phyloP scores from a whole-genome alignment of 2,797 vertebrate species.

The Danio choprae region DNA sequence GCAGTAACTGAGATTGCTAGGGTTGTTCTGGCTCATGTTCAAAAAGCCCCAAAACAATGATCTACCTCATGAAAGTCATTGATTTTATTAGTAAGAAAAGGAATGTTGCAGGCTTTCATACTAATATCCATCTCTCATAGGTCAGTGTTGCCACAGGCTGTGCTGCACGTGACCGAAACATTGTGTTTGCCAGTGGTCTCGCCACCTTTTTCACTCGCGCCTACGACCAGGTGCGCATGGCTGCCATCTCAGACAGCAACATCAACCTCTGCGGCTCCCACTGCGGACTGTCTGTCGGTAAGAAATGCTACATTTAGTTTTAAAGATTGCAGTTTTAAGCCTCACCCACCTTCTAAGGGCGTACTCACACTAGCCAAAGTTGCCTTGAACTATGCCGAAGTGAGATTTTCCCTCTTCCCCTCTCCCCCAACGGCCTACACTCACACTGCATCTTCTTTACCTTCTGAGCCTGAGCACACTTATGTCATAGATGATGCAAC shows the following conservation, averaged over 20 bases:
- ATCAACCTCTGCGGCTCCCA: slow-evolving; percentile 95
- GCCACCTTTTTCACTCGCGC: slow-evolving; percentile 92
- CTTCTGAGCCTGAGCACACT: too few species aligned
- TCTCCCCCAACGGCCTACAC: too few species aligned
- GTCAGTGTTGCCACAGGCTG: slow-evolving; percentile 92
- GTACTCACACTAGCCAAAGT: too few species aligned
- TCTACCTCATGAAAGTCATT: background rate
- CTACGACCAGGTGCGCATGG: slow-evolving; percentile 95
- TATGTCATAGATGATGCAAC: too few species aligned
- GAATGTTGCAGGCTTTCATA: background rate
- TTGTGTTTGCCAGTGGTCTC: slow-evolving; percentile 92
- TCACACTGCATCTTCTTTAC: too few species aligned
- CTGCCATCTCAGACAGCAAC: slow-evolving; percentile 94
- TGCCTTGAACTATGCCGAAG: too few species aligned
- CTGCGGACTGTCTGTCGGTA: slow-evolving; percentile 94
- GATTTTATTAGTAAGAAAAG: background rate
- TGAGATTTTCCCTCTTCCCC: too few species aligned
- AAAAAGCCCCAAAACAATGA: background rate
- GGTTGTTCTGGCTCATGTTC: too few species aligned
- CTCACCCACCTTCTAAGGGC: background rate
- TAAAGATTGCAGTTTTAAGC: background rate
- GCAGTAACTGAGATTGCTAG: background rate
- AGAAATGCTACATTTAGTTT: slow-evolving; percentile 61
- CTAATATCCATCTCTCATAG: slow-evolving; percentile 67
- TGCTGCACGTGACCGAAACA: slow-evolving; percentile 86